These are phyloP conservation scores for Ursus arctos DNA, from an alignment of 2,113 vertebrate genomes.

Conservation along the genomic window DNA sequence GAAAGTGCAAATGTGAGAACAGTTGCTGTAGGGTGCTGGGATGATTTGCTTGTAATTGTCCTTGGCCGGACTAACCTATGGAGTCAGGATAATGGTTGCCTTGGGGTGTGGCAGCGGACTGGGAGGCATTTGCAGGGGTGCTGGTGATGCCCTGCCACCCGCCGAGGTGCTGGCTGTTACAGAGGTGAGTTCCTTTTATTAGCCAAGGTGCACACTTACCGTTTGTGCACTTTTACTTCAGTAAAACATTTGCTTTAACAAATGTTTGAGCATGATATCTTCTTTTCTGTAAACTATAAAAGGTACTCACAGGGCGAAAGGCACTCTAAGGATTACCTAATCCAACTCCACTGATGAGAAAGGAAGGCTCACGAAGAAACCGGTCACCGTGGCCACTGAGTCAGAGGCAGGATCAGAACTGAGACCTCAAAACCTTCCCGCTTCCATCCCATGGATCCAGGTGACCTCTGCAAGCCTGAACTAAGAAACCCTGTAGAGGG, in stretches of 20 bases:
- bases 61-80: not conserved
- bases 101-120: not conserved
- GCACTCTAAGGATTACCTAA: not conserved
- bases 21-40: not conserved
- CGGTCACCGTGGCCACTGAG: rapidly evolving
- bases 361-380: not conserved
- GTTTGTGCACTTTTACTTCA: not conserved
- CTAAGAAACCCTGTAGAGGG: not conserved
- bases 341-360: not conserved
- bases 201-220: not conserved
- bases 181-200: not conserved
- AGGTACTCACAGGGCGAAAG: not conserved
- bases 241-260: not conserved
- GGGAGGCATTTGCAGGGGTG: not conserved
- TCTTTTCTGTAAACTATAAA: not conserved
- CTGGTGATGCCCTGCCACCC: not conserved
- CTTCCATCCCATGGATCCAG: not conserved
- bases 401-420: not conserved
- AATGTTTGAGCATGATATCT: not conserved
- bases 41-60: not conserved
- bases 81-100: not conserved
- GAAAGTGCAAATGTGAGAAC: not conserved
- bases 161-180: not conserved
- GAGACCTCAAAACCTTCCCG: not conserved
- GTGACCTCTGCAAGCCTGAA: not conserved